Base-by-base conservation (phyloP, 1,140 invertebrate genomes). In the Maniola jurtina region DNA sequence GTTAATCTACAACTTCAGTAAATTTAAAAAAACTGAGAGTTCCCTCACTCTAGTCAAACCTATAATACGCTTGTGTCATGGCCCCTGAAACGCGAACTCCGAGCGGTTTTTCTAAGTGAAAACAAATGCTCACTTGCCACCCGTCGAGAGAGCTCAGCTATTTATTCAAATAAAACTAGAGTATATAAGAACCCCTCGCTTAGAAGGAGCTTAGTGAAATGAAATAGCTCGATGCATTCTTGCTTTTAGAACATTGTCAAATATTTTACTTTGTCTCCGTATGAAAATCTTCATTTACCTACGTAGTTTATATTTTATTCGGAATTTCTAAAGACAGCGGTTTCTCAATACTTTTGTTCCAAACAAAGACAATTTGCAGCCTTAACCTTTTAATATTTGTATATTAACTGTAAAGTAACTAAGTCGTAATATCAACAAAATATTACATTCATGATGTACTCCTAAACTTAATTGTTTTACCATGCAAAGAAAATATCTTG, bases 41-140 rank as follows among this genome's bases (percentile, higher is more conserved):
- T n/a, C n/a, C n/a, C n/a, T n/a, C n/a, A n/a, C n/a, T n/a, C n/a
- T n/a, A n/a, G n/a, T n/a, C n/a, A 25, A 25, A 1, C 25, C 25
- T 25, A 25, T 25, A 11, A 55, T 6, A 10, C 35, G 55, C 36
- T 57, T 0, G 55, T 57, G 38, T 40, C 13, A 34, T 38, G 14
- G 55, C 35, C 52, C 7, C 16, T 16, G 33, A 33, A 9, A 16
- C n/a, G 14, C 25, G 35, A 57, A 57, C 36, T 38, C 40, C 55
- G 5, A 57, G 55, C 36, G 55, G 55, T 57, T 57, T 57, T 57
- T 57, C 55, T 57, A 57, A 57, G 55, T 57, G 55, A 57, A 57
- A 57, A 57, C 55, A 57, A 57, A 57, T 57, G 55, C 36, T 57
- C 55, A 57, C 55, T 57, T 57, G 35, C 36, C 34, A 57, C 55